Conservation (phyloP, 2,888 invertebrate genomes). For the Abscondita cerata region DNA sequence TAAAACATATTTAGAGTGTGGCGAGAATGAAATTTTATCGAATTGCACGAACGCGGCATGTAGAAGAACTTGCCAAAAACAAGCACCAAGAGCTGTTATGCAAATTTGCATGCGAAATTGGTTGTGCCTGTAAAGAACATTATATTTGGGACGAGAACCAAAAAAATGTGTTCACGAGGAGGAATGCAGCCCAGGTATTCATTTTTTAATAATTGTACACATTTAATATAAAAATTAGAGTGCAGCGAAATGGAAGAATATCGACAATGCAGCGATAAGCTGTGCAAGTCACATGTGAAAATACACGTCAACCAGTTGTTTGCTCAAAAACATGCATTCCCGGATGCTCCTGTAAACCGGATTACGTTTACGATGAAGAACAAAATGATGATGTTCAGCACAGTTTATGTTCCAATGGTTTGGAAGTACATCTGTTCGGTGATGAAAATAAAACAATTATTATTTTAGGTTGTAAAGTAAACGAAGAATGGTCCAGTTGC, state of each 20-base stretch:
- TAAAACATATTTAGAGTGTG: too few species aligned
- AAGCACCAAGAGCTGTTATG: neutral
- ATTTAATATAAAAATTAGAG: too few species aligned
- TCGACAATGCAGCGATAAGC: neutral
- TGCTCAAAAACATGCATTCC: slow-evolving; percentile 9
- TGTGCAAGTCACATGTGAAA: neutral
- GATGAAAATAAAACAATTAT: too few species aligned
- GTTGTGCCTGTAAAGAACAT: slow-evolving; percentile 24
- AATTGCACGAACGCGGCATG: neutral
- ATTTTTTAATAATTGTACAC: neutral
- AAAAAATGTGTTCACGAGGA: neutral
- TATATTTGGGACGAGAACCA: slow-evolving; percentile 15
- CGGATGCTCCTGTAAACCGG: slow-evolving; percentile 32
- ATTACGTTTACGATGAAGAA: slow-evolving; percentile 22
- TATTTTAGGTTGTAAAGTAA: neutral
- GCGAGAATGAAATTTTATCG: neutral
- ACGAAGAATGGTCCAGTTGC: slow-evolving; percentile 15
- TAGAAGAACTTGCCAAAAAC: slow-evolving; percentile 5
- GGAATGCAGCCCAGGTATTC: neutral
- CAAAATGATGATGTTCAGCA: slow-evolving; percentile 13
- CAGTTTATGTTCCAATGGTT: neutral
- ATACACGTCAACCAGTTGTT: neutral
- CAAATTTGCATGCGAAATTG: neutral
- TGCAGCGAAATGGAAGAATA: slow-evolving; percentile 3
- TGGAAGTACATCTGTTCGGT: too few species aligned